A percentile compares a stretch with the other conserved stretches of the same genome.
phyloP scores from a whole-genome alignment of 2,888 invertebrate genomes.

The Myopa tessellatipennis region DNA sequence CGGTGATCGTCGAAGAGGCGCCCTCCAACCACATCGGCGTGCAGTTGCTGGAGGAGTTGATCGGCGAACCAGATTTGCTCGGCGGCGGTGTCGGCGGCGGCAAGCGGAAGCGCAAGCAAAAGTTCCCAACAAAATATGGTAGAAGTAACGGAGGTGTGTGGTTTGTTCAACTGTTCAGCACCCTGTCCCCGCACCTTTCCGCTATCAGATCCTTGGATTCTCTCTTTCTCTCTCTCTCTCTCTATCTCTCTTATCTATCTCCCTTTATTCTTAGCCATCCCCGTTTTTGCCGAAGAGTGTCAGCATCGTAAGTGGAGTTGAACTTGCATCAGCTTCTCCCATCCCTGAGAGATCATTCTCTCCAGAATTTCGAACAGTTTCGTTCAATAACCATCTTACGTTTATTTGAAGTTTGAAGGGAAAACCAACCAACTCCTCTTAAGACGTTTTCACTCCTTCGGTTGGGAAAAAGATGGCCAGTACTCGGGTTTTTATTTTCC shows the following conservation, averaged over 20 bases:
- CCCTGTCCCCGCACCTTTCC: slow-evolving; percentile 53
- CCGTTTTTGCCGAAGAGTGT: no score
- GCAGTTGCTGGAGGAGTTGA: slow-evolving; percentile 58
- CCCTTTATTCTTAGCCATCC: no score
- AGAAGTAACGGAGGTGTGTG: slow-evolving; percentile 67
- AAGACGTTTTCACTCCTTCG: background rate
- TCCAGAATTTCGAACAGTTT: background rate
- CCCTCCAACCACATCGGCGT: slow-evolving; percentile 54
- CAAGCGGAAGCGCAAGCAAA: slow-evolving; percentile 59
- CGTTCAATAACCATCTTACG: background rate
- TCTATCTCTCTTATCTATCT: no score
- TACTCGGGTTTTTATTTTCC: background rate
- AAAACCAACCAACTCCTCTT: background rate
- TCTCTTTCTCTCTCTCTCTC: no score
- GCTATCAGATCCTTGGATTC: background rate
- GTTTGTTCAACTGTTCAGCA: slow-evolving; percentile 63
- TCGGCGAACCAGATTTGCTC: slow-evolving; percentile 48
- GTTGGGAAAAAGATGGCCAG: background rate
- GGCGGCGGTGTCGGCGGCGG: slow-evolving; percentile 45
- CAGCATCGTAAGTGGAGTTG: background rate
- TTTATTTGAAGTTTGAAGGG: background rate
- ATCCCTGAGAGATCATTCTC: background rate
- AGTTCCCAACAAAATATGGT: slow-evolving; percentile 67
- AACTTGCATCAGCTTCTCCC: no score
- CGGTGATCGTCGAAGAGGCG: slow-evolving; percentile 50